Conservation (phyloP, 35 echinoderm and acorn worm species). For the Eucidaris tribuloides region DNA sequence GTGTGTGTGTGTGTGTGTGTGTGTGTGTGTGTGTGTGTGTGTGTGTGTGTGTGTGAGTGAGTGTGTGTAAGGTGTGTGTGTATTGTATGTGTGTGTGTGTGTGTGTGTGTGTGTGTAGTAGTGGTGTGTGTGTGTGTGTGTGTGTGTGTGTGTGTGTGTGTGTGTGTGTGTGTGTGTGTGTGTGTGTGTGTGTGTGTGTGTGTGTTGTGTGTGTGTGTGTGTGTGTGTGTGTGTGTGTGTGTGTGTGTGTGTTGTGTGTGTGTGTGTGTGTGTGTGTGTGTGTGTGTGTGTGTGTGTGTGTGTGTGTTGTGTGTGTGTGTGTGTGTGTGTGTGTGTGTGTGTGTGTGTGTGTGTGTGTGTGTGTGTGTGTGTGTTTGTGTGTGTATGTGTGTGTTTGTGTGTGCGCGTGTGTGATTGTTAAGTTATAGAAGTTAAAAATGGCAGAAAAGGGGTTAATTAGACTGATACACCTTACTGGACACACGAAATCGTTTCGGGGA, state of each 20-base stretch:
- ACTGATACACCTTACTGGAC: too few relatives aligned
- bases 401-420: background rate
- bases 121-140: background rate
- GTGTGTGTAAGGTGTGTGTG: background rate
- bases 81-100: background rate
- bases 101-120: background rate
- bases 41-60: background rate
- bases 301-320: background rate
- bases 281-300: background rate
- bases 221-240: background rate
- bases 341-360: background rate
- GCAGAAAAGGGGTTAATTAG: too few relatives aligned
- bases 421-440: too few relatives aligned
- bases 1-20: background rate
- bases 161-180: background rate
- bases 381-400: background rate
- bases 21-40: background rate
- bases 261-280: background rate
- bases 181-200: background rate
- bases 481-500: too few relatives aligned
- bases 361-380: background rate
- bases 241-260: background rate
- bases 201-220: background rate
- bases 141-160: background rate
- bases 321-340: background rate